Conservation (phyloP, 2,113 vertebrate species). For the Hydrochoerus hydrochaeris region DNA sequence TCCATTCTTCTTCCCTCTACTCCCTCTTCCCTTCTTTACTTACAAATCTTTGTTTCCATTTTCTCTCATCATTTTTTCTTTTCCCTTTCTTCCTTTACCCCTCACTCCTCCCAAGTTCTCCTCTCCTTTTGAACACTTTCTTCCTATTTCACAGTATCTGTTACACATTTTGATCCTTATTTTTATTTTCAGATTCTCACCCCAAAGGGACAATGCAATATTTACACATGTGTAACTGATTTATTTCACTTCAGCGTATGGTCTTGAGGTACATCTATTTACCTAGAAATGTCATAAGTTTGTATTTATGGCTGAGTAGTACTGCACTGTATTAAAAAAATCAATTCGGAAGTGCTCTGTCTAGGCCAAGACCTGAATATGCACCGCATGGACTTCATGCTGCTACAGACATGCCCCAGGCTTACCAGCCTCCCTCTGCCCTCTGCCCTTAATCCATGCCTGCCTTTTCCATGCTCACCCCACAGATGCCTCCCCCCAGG, state of each 20-base stretch:
- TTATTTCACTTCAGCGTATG: not conserved
- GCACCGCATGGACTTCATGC: not conserved
- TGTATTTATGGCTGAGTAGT: not conserved
- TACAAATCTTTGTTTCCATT: not conserved
- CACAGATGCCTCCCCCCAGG: not conserved
- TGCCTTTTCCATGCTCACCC: not conserved
- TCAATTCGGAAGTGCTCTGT: rapidly evolving
- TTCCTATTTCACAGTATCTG: not conserved
- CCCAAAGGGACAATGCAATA: not conserved
- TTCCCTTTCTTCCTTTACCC: not conserved
- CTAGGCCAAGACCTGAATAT: not conserved
- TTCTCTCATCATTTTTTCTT: not conserved
- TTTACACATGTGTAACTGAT: not conserved
- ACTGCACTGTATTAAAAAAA: too few relatives aligned
- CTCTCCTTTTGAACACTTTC: not conserved
- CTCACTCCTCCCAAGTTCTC: not conserved
- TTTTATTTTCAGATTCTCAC: not conserved
- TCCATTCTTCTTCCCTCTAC: not conserved
- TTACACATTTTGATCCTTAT: not conserved
- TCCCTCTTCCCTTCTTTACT: not conserved
- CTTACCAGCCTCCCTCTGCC: rapidly evolving
- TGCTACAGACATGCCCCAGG: not conserved
- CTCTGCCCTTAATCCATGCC: not conserved
- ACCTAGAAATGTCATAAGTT: not conserved
- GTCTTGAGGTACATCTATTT: not conserved